Conservation (phyloP, 2,797 vertebrate genomes). For the Gastrophryne carolinensis region DNA sequence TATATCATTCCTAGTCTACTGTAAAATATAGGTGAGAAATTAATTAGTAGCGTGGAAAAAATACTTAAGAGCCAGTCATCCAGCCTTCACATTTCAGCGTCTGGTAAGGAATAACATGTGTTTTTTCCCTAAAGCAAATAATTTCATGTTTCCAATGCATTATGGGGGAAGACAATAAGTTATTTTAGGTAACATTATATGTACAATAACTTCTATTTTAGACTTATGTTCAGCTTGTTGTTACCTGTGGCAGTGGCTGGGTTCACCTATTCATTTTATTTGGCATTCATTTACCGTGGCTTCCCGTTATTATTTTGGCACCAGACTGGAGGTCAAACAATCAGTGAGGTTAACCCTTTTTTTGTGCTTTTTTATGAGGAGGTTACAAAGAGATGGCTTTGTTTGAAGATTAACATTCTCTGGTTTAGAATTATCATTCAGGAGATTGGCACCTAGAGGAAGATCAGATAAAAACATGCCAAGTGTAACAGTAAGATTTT, state of each 20-base stretch:
- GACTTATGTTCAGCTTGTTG: background rate
- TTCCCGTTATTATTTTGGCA: background rate
- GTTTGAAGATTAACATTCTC: constrained; percentile 36
- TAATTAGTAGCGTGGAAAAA: too few relatives aligned
- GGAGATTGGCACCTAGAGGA: constrained; percentile 39
- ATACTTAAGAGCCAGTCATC: too few relatives aligned
- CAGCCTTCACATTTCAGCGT: too few relatives aligned
- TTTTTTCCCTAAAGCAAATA: too few relatives aligned
- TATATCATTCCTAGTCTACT: too few relatives aligned
- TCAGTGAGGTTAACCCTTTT: background rate
- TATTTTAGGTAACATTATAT: background rate
- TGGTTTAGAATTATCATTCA: constrained; percentile 16
- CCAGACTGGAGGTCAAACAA: background rate
- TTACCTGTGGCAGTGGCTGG: background rate
- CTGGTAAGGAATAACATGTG: too few relatives aligned
- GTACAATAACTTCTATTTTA: background rate
- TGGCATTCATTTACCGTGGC: background rate
- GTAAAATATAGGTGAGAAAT: too few relatives aligned
- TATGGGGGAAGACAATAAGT: too few relatives aligned
- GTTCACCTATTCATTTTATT: background rate
- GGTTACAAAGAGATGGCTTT: constrained; percentile 20
- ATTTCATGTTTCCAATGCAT: too few relatives aligned
- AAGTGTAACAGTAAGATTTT: constrained; percentile 45
- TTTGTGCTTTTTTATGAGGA: background rate
- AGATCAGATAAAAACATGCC: constrained; percentile 39